phyloP scores from a whole-genome alignment of 2,888 invertebrate species.

The Polymixis flavicincta region DNA sequence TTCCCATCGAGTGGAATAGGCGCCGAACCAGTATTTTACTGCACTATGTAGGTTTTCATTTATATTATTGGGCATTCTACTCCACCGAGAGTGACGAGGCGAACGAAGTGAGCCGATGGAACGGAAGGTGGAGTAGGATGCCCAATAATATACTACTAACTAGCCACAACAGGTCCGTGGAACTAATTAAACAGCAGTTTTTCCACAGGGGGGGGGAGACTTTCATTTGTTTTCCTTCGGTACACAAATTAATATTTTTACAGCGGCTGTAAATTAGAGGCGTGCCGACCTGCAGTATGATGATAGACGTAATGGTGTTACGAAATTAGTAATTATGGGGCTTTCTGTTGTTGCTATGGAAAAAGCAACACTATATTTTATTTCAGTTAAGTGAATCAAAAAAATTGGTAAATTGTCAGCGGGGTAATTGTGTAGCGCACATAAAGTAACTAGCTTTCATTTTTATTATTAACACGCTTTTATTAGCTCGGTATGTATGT shows the following conservation, averaged over 20 bases:
- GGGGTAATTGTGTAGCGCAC: too few species aligned
- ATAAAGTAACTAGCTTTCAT: too few species aligned
- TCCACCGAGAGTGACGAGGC: too few species aligned
- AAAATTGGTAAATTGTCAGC: neutral
- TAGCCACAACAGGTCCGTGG: neutral
- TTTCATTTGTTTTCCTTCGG: neutral
- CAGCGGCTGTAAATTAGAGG: neutral
- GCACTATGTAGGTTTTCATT: too few species aligned
- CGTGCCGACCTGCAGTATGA: neutral
- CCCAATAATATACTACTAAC: too few species aligned
- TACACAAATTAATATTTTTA: conserved; percentile 21
- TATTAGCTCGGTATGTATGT: too few species aligned
- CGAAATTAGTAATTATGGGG: neutral
- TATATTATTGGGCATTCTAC: too few species aligned
- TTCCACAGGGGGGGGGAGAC: neutral
- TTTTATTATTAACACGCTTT: too few species aligned
- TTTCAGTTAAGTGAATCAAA: neutral
- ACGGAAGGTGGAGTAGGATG: too few species aligned
- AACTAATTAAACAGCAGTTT: conserved; percentile 23
- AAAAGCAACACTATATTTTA: neutral
- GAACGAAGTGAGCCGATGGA: too few species aligned
- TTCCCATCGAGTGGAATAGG: too few species aligned
- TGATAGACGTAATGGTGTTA: neutral
- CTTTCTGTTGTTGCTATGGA: neutral
- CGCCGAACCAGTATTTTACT: too few species aligned